Conservation (phyloP, 2,888 invertebrate species). For the Hirtodrosophila trivittata region DNA sequence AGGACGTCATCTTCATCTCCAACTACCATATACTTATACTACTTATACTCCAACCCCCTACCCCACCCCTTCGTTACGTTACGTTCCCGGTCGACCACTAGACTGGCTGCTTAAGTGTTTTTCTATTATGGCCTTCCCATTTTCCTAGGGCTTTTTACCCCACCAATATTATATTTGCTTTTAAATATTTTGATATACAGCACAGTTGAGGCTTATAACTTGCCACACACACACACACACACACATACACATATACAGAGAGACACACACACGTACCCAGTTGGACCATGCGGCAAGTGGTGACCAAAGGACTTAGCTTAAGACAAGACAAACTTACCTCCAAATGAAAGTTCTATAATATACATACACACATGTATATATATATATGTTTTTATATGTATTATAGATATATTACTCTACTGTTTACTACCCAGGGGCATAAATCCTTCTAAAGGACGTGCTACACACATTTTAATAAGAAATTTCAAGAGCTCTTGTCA, state of each 20-base stretch:
- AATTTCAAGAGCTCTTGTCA: not conserved
- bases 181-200: slow-evolving; percentile 83
- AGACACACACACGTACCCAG: slow-evolving; percentile 33
- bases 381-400: no score
- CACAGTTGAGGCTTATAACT: slow-evolving; percentile 72
- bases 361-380: no score
- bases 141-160: slow-evolving; percentile 58
- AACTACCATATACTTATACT: not conserved
- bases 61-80: no score
- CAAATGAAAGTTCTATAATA: no score
- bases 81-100: slow-evolving; percentile 33
- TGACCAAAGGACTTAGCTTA: not conserved
- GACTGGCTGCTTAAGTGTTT: slow-evolving; percentile 75
- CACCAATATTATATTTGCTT: slow-evolving; percentile 80
- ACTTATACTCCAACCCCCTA: not conserved
- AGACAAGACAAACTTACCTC: no score
- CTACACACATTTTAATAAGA: not conserved
- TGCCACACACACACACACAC: slow-evolving; percentile 43
- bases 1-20: slow-evolving; percentile 5
- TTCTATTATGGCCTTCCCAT: slow-evolving; percentile 71
- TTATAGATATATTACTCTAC: no score
- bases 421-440: no score
- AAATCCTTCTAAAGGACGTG: not conserved
- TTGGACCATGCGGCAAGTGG: slow-evolving; percentile 9
- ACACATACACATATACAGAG: slow-evolving; percentile 10